Evolutionary conservation across 2,888 invertebrate genomes (phyloP), one percentile per base, ranked within the genome.

Genomic region (Aspidiotus rigidus): DNA sequence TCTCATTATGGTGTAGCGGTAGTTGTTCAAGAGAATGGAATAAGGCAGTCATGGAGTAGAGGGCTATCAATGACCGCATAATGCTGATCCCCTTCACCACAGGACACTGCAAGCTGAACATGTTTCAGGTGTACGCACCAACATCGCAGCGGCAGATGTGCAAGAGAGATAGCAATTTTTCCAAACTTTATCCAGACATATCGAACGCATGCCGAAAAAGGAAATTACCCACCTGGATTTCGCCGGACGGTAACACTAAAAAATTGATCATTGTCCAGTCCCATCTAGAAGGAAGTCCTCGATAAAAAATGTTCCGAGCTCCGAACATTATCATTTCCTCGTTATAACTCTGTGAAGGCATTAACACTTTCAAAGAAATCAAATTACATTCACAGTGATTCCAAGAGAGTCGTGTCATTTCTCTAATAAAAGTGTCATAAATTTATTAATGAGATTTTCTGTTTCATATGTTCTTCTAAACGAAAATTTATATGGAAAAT

Each of bases 21-120:
- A 44, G 11, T 44, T 44, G 11, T 44, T 44, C 49, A 44, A 44
- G 11, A 11, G 49, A 44, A 44, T 44, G 49, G 49, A 44, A 44
- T 44, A 44, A 44, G 49, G 49, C 49, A 44, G 49, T 44, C 49
- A 44, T 11, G 49, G 49, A 44, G 49, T 10, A 44, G 9, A 44
- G 49, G 49, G 49, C 49, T 44, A 44, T 44, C 49, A 44, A 44
- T 44, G 49, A 44, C 49, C 49, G 49, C 49, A 44, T 44, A 44
- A 44, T 44, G 11, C 49, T 44, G 49, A 44, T 44, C 11, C 49
- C 9, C 49, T 44, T 44, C 49, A 44, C 8, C 49, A 44, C 49
- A 44, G 49, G 49, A 44, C 49, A 8, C 49, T 44, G 49, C 49
- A 44, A 44, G 49, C 49, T 44, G 11, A 44, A 44, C 49, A 44